Base-by-base conservation (phyloP, 2,888 invertebrate species). In the Hyles lineata region DNA sequence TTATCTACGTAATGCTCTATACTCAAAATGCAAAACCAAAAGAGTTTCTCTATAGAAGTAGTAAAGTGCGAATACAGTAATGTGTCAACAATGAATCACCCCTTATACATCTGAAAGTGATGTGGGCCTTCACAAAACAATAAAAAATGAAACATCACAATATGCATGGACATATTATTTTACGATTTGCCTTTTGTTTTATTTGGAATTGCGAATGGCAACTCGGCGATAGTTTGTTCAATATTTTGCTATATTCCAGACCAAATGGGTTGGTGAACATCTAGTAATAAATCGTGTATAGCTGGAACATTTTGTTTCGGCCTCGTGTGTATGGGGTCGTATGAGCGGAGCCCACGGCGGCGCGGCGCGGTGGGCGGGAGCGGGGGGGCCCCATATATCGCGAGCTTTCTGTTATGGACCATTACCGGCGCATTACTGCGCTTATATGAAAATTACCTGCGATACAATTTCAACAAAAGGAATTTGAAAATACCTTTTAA, bases 401-500 rank as follows among this genome's bases (percentile, higher is more conserved):
- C 85, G 81, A 87, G 89, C 88, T 89, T 90, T 90, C 88, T 85
- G 89, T 86, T 90, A 90, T 89, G 89, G 90, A 83, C 90, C 89
- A 90, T 90, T 90, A 90, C 88, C 85, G 81, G 83, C 86, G 85
- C 88, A 89, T 90, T 90, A 90, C 87, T 87, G 85, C 84, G 86
- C 82, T 87, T 87, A 83, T 89, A 88, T 89, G 89, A 88, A 90
- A 89, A 90, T 89, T 89, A 89, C 86, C 83, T 80, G 83, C 85
- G 79, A 83, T 84, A 89, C 84, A 86, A 87, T 87, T 87, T 84
- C 84, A 82, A 82, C 83, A 83, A 83, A 83, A 83, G 85, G 82
- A 86, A 84, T 79, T 80, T 78, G 79, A 77, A 81, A 82, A 81
- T 79, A 78, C 75, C 80, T 75, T 79, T 76, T 79, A 67, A 67